Conservation (phyloP, 2,888 invertebrate species). For the Diplazon laetatorius region DNA sequence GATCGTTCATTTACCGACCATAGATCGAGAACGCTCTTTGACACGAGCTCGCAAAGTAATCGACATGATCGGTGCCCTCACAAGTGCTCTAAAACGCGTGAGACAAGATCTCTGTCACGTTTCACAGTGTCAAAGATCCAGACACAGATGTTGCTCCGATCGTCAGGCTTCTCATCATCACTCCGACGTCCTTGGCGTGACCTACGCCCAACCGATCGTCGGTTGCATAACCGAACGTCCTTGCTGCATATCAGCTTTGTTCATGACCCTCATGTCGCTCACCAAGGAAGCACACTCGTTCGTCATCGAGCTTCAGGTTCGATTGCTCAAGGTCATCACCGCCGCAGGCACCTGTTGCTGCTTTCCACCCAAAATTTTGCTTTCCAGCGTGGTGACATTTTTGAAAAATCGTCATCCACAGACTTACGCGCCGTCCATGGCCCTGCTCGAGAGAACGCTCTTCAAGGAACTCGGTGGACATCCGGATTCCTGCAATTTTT, state of each 20-base stretch:
- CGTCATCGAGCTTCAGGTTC: conserved; percentile 81
- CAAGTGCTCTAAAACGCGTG: conserved; percentile 85
- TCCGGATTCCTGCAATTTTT: conserved; percentile 80
- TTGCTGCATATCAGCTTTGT: conserved; percentile 85
- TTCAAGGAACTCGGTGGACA: conserved; percentile 85
- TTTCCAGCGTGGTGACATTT: conserved; percentile 84
- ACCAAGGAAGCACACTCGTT: conserved; percentile 83
- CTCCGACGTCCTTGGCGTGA: conserved; percentile 84
- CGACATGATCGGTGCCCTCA: conserved; percentile 84
- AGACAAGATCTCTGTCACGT: conserved; percentile 85
- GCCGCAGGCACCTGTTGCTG: conserved; percentile 87
- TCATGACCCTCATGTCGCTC: conserved; percentile 84
- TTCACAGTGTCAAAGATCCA: conserved; percentile 83
- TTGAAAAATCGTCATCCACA: conserved; percentile 77
- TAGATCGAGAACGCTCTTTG: conserved; percentile 81
- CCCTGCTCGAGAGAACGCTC: conserved; percentile 85
- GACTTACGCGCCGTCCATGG: conserved; percentile 81
- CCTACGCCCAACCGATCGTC: conserved; percentile 81
- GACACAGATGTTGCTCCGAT: conserved; percentile 84
- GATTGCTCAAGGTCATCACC: conserved; percentile 84
- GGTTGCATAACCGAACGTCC: conserved; percentile 78
- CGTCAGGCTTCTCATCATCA: conserved; percentile 84
- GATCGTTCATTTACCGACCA: conserved; percentile 84
- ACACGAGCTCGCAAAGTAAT: conserved; percentile 84
- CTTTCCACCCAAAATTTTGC: conserved; percentile 84